A percentile compares a stretch with the other conserved stretches of the same genome.
These are phyloP conservation scores for Loripinus fragilis DNA, from an alignment of 2,888 invertebrate genomes.

Conservation along the genomic window DNA sequence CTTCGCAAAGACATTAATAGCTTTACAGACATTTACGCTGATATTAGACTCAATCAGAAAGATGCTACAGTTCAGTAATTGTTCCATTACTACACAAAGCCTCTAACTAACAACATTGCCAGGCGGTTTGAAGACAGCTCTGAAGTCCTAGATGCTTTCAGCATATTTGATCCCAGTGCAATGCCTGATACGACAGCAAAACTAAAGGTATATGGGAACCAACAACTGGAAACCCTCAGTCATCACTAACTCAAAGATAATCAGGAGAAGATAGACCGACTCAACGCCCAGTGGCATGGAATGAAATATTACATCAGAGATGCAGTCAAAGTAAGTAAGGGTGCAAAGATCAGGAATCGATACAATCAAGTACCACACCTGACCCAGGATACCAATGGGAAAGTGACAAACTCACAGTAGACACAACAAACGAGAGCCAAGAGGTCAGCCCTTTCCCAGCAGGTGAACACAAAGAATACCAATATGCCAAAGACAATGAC, in stretches of 20 bases:
- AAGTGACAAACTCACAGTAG: no score
- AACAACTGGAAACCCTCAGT: conserved; percentile 6
- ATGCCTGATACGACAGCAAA: conserved; percentile 25
- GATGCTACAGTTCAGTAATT: conserved; percentile 2
- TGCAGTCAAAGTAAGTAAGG: no score
- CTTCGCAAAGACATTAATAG: conserved; percentile 32
- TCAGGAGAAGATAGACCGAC: conserved; percentile 2
- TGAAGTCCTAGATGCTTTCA: conserved; percentile 25
- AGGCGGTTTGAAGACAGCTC: conserved; percentile 28
- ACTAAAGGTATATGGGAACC: conserved; percentile 16
- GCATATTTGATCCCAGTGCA: conserved; percentile 34
- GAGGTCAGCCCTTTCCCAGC: no score
- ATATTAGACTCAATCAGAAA: conserved; percentile 26
- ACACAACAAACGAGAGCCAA: no score
- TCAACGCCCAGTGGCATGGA: conserved; percentile 30
- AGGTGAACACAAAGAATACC: no score
- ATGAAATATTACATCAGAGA: conserved; percentile 35
- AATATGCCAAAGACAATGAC: no score
- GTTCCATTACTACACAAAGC: not conserved
- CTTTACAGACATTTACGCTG: conserved; percentile 30
- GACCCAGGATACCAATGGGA: no score
- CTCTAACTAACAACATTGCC: conserved; percentile 37
- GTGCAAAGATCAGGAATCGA: no score
- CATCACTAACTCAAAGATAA: conserved; percentile 29
- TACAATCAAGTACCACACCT: no score